Base-by-base conservation (phyloP, 1,140 invertebrate genomes). In the Drosophila willistoni region DNA sequence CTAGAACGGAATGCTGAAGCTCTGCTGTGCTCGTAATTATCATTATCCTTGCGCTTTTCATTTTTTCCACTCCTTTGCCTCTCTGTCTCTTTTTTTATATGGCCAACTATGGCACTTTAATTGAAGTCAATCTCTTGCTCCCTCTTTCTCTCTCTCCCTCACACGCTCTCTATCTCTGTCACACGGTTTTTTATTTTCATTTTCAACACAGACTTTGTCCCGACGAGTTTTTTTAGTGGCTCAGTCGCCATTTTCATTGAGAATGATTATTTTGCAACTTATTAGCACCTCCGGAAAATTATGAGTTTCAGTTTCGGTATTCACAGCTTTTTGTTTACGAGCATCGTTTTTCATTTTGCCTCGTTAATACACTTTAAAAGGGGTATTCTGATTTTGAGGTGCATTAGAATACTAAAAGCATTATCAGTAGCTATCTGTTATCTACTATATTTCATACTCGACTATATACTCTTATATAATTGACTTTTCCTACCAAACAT, bases 221-320 rank as follows among this genome's bases (percentile, higher is more conserved):
- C 55, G 19, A 29, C 12, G 7, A 12, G 39, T 47, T 14, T 17
- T 13, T 12, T 65, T 55, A 41, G n/a, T 17, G 17, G 41, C 17
- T 51, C 5, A 51, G 10, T 47, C 22, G 60, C 66, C 68, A 75
- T 80, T 87, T 81, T 84, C 81, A 84, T 87, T 87, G 77, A 81
- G 81, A 87, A 87, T 51, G 44, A 51, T 87, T 84, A 89, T 89
- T 83, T 73, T 89, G 80, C 84, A 87, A 89, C 84, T 87, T 89
- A 87, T 87, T 87, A 87, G 84, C 84, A 87, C 84, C 84, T 87
- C 85, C 77, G 85, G 80, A 87, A 51, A 87, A 89, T 87, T 87
- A 89, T 89, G 85, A 87, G 80, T 79, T 83, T 77, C 69, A 75
- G 74, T 71, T 85, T 77, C 62, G 59, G 69, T 70, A 75, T 79